These are phyloP conservation scores for Sebastolobus altivelis DNA, from an alignment of 2,797 vertebrate species.

Conservation along the genomic window DNA sequence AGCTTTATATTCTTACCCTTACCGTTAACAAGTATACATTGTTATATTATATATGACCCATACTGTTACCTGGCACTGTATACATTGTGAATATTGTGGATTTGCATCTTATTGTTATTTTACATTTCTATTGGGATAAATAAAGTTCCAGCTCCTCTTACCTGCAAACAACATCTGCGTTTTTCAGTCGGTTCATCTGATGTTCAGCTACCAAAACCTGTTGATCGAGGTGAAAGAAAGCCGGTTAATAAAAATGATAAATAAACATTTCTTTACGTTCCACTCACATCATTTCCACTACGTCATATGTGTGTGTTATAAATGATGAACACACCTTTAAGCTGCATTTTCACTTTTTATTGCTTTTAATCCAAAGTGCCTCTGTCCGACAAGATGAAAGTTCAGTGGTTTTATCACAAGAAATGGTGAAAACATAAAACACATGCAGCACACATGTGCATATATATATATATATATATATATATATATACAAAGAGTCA, in stretches of 20 bases:
- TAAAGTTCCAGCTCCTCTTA: not conserved
- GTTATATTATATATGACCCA: no score
- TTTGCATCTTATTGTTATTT: not conserved
- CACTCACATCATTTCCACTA: no score
- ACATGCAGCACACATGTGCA: not conserved
- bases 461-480: not conserved
- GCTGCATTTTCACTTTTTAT: constrained; percentile 43
- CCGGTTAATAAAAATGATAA: not conserved
- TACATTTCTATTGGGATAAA: not conserved
- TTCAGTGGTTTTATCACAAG: not conserved
- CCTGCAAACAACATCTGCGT: not conserved
- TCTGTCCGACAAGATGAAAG: not conserved
- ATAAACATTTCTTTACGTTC: no score
- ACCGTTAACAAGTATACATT: no score
- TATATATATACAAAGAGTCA: not conserved
- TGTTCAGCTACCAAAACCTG: not conserved
- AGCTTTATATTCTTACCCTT: no score
- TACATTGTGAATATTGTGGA: no score
- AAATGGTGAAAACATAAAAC: constrained; percentile 15
- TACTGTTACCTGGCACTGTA: no score
- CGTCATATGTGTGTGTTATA: no score
- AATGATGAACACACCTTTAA: not conserved
- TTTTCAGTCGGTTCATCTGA: not conserved
- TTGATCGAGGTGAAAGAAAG: not conserved
- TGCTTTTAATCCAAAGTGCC: constrained; percentile 33